These are phyloP conservation scores for Macroramphosus scolopax DNA, from an alignment of 2,797 vertebrate genomes.

Conservation along the genomic window DNA sequence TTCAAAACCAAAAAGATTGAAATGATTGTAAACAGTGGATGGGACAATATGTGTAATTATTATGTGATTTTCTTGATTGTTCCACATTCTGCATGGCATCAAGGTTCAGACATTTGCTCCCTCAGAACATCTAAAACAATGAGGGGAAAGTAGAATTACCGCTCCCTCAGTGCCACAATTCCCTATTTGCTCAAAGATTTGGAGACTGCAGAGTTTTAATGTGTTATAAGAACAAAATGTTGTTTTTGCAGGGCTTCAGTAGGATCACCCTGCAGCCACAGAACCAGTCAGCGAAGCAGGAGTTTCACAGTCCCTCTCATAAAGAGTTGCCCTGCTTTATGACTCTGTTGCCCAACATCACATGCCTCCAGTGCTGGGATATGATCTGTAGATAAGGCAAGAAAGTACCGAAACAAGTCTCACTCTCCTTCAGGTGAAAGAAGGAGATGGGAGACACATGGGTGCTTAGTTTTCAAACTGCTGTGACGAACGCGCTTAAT, in stretches of 20 bases:
- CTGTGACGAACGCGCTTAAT: not conserved
- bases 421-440: slow-evolving; percentile 25
- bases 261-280: slow-evolving; percentile 32
- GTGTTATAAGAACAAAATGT: not conserved
- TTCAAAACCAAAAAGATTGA: too few relatives aligned
- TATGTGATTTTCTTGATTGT: too few relatives aligned
- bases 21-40: too few relatives aligned
- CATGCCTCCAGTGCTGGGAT: slow-evolving; percentile 77
- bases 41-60: too few relatives aligned
- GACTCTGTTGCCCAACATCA: slow-evolving; percentile 78
- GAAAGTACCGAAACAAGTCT: slow-evolving; percentile 51
- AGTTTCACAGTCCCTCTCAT: slow-evolving; percentile 68
- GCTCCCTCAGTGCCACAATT: not conserved
- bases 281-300: slow-evolving; percentile 28
- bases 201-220: too few relatives aligned
- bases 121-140: too few relatives aligned
- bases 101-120: too few relatives aligned
- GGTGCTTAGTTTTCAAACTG: slow-evolving; percentile 1
- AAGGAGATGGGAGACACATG: not conserved
- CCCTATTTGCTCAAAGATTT: not conserved
- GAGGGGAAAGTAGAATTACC: too few relatives aligned
- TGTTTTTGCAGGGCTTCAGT: not conserved
- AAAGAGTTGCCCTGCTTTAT: slow-evolving; percentile 76
- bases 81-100: too few relatives aligned
- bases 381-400: slow-evolving; percentile 80